Base-by-base conservation (phyloP, 2,888 invertebrate species). In the Oconnorella tubifera region DNA sequence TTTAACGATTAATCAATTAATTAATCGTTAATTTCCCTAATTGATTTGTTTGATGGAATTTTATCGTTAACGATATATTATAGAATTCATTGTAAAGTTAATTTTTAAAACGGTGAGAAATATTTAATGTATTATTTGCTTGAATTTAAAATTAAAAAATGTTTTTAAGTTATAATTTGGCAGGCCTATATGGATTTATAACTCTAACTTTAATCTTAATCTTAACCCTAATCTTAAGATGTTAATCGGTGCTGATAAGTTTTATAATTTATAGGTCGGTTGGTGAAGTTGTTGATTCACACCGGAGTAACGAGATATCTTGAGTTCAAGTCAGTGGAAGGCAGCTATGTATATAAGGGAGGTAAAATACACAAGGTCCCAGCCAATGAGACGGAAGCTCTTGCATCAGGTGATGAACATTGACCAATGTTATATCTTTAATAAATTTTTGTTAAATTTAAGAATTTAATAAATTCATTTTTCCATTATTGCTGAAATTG, bases 301-400 rank as follows among this genome's bases (percentile, higher is more conserved):
- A 98, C 97, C 82, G 95, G 95, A 82, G 97, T 98, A 71, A 98
- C 97, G 77, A 89, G 96, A 70, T 98, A 98, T 83, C 85, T 98
- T 83, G 97, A 98, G 84, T 98, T 98, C 85, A 98, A 98, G 85
- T 94, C 92, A 53, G 90, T 97, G 71, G 97, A 98, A 85, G 97
- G 97, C 72, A 95, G 94, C 80, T 98, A 96, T 85, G 98, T 98
- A 68, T 97, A 94, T 85, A 92, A 91, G 62, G 67, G 63, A 14
- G 71, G 71, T n/a, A 97, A 95, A 85, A 95, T 98, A 74, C 90
- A 93, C 61, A 98, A 98, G 85, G 97, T 98, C 63, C 97, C 97
- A 68, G 96, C 96, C 62, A 95, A 96, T 83, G 97, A 98, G 81
- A 93, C 92, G 81, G 97, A 98, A 83, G 97, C 96, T n/a, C 56